A percentile compares a stretch with the other conserved stretches of the same genome.
Conservation (phyloP, 2,797 vertebrate species). For the Esox lucius region DNA sequence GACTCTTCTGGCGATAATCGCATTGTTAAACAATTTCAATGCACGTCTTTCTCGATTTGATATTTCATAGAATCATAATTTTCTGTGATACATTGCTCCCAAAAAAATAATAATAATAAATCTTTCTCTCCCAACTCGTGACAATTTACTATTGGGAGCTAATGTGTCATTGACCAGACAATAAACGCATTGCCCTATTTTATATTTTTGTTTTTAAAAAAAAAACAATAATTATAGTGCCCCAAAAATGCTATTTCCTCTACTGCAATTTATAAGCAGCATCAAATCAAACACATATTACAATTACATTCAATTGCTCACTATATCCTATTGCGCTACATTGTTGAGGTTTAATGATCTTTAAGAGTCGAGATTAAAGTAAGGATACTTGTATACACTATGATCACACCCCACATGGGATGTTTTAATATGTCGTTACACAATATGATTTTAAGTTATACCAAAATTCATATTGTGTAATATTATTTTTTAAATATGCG, state of each 20-base stretch:
- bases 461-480: constrained; percentile 26
- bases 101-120: background rate
- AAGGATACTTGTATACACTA: background rate
- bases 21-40: constrained; percentile 23
- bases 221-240: background rate
- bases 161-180: too few relatives aligned
- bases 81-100: background rate
- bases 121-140: background rate
- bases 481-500: constrained; percentile 17
- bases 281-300: background rate
- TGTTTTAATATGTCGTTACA: constrained; percentile 27
- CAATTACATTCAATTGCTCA: background rate
- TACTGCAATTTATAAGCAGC: background rate
- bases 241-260: background rate
- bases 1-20: constrained; percentile 22
- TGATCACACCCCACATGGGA: constrained; percentile 10
- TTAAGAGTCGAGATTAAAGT: background rate
- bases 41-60: constrained; percentile 10
- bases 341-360: background rate
- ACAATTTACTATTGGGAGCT: too few relatives aligned
- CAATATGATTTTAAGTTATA: constrained; percentile 35
- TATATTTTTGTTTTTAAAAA: background rate
- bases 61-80: background rate
- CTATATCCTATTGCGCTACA: background rate
- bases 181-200: background rate